A percentile compares a stretch with the other conserved stretches of the same genome.
Conservation (phyloP, 2,797 vertebrate genomes). For the Hyperoplus immaculatus region DNA sequence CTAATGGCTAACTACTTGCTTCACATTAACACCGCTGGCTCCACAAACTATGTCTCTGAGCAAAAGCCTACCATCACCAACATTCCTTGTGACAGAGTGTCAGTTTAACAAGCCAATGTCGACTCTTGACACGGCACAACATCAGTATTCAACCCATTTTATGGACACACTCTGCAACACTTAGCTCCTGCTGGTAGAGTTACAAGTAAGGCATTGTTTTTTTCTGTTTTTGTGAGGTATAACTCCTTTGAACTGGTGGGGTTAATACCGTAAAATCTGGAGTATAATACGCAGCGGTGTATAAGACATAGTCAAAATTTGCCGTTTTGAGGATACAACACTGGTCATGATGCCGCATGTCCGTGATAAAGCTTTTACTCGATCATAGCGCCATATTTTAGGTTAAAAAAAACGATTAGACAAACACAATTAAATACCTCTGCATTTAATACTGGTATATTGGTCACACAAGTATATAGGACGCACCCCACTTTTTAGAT, state of each 20-base stretch:
- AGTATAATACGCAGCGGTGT: too few relatives aligned
- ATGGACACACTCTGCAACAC: constrained; percentile 50
- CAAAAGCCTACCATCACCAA: constrained; percentile 52
- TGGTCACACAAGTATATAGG: too few relatives aligned
- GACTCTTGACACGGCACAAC: constrained; percentile 54
- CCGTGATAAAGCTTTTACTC: too few relatives aligned
- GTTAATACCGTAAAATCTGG: neutral
- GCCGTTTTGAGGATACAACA: too few relatives aligned
- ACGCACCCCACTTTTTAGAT: too few relatives aligned
- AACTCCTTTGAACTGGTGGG: neutral
- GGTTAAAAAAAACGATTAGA: too few relatives aligned
- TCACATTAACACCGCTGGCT: constrained; percentile 58
- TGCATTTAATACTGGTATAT: too few relatives aligned
- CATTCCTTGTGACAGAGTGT: constrained; percentile 71
- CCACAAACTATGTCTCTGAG: constrained; percentile 59
- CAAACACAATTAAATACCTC: too few relatives aligned
- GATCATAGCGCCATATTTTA: too few relatives aligned
- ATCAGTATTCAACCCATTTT: constrained; percentile 43
- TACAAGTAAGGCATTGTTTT: constrained; percentile 1
- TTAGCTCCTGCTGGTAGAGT: constrained; percentile 31
- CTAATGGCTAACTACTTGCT: constrained; percentile 58
- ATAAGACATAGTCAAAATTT: too few relatives aligned
- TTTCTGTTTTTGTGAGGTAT: neutral
- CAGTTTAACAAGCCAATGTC: constrained; percentile 60
- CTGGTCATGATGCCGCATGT: too few relatives aligned